Evolutionary conservation across 2,888 invertebrate species (phyloP).

Genomic region (Diplolepis rosae): DNA sequence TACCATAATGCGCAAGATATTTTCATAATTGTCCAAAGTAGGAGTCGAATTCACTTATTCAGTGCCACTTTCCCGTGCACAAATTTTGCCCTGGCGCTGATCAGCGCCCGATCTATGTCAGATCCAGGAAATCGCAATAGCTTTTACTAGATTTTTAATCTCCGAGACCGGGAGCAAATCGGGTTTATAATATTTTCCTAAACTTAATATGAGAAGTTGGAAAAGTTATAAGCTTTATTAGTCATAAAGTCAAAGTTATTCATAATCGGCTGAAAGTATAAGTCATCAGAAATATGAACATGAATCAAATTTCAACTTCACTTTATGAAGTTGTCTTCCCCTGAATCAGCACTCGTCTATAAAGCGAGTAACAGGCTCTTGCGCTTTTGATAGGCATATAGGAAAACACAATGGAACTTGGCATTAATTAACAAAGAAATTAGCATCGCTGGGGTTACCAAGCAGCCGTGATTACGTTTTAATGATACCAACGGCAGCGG

Average conservation of each 20-base stretch:
- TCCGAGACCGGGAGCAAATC: no score
- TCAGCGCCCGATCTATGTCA: no score
- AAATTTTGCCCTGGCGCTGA: no score
- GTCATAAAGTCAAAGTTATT: no score
- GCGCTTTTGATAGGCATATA: constrained; percentile 51
- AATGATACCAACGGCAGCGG: constrained; percentile 64
- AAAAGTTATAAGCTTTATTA: background rate
- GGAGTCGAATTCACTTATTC: no score
- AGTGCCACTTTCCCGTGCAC: no score
- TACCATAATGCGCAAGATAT: constrained; percentile 7
- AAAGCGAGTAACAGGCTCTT: constrained; percentile 49
- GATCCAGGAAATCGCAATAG: no score
- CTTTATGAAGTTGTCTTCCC: background rate
- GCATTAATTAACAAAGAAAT: constrained; percentile 71
- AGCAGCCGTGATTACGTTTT: constrained; percentile 69
- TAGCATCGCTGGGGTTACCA: constrained; percentile 66
- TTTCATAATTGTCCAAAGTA: constrained; percentile 4
- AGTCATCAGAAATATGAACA: no score
- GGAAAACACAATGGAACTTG: constrained; percentile 65
- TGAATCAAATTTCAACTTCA: background rate
- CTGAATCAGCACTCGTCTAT: constrained; percentile 31
- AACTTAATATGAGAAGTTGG: no score
- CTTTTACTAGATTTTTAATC: no score
- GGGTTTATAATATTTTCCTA: no score
- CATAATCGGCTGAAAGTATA: no score